Conservation (phyloP, 1,140 invertebrate genomes). For the Scaptodrosophila lebanonensis region DNA sequence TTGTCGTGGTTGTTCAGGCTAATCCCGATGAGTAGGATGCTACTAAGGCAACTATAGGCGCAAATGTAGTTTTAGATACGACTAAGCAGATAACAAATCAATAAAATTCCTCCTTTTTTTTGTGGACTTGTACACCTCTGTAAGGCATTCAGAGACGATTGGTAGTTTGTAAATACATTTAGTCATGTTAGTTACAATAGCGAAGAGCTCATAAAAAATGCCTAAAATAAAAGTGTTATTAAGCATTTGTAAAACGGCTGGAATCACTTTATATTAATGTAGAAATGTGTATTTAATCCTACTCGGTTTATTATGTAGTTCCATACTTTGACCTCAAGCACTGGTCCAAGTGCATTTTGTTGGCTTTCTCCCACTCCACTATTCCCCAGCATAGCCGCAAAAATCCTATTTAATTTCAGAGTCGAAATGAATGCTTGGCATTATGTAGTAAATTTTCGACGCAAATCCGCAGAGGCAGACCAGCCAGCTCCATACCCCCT, state of each 20-base stretch:
- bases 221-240: too few relatives aligned
- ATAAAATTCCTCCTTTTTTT: not conserved
- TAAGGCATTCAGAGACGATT: too few relatives aligned
- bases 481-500: not conserved
- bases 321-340: too few relatives aligned
- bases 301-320: too few relatives aligned
- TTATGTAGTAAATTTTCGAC: conserved; percentile 41
- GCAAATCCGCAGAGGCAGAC: conserved; percentile 31
- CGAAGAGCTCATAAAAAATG: too few relatives aligned
- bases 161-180: conserved; percentile 34
- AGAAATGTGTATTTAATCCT: too few relatives aligned
- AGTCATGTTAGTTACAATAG: too few relatives aligned
- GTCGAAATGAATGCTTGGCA: conserved; percentile 25
- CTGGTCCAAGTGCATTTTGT: conserved; percentile 19
- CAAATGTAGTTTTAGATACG: not conserved
- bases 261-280: too few relatives aligned
- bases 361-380: too few relatives aligned
- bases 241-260: too few relatives aligned
- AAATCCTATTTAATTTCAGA: conserved; percentile 40
- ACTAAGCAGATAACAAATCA: not conserved
- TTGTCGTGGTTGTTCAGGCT: conserved; percentile 96
- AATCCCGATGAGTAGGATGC: conserved; percentile 7
- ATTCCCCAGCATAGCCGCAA: too few relatives aligned
- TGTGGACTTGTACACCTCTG: too few relatives aligned
- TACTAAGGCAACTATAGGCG: not conserved